These are phyloP conservation scores for Atta colombica DNA, from an alignment of 1,140 invertebrate species.

Conservation along the genomic window DNA sequence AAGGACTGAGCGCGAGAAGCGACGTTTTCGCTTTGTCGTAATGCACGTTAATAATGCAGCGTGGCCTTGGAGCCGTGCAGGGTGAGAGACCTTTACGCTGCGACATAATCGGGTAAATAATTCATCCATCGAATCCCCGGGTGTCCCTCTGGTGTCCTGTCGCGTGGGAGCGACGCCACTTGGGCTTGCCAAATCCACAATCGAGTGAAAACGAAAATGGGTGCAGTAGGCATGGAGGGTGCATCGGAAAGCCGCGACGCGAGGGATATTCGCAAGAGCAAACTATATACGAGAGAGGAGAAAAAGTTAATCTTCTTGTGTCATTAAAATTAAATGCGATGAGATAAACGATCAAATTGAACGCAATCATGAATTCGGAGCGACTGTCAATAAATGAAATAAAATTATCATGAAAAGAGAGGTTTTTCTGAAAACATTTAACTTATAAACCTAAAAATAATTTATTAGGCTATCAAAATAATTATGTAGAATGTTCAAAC, in stretches of 20 bases:
- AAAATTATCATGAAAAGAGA: background rate
- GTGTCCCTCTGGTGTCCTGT: conserved; percentile 43
- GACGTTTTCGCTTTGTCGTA: conserved; percentile 33
- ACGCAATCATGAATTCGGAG: background rate
- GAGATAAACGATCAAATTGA: conserved; percentile 16
- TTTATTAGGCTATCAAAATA: too few species aligned
- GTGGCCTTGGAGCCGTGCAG: conserved; percentile 26
- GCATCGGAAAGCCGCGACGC: background rate
- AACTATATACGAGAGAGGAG: background rate
- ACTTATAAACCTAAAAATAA: too few species aligned
- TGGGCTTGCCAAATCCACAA: conserved; percentile 67
- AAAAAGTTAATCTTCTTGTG: conserved; percentile 60
- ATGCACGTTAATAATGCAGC: conserved; percentile 74
- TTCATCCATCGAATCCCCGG: conserved; percentile 72
- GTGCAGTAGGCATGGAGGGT: conserved; percentile 30
- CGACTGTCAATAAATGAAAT: background rate
- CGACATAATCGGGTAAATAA: conserved; percentile 81
- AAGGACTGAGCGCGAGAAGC: conserved; percentile 20
- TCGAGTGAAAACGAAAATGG: conserved; percentile 59
- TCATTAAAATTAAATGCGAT: conserved; percentile 32
- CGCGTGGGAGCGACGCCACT: conserved; percentile 68
- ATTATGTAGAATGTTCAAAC: too few species aligned
- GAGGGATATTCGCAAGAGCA: conserved; percentile 40
- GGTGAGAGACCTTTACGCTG: conserved; percentile 62
- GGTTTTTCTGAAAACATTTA: too few species aligned